Percentiles rank a stretch among this genome's conserved stretches.
phyloP scores from a whole-genome alignment of 2,113 vertebrate genomes.

The Hymenochirus boettgeri region DNA sequence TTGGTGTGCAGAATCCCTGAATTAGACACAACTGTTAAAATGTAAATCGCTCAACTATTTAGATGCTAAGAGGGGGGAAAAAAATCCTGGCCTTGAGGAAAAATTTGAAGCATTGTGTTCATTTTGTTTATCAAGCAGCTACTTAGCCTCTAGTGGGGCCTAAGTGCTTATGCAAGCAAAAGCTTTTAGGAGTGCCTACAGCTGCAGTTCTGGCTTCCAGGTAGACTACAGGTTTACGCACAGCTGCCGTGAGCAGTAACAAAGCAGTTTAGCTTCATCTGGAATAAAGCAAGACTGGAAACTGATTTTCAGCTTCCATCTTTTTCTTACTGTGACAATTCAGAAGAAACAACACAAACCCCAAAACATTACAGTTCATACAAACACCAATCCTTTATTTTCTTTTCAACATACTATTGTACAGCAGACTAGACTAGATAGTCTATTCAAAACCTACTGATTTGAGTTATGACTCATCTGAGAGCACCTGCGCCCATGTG shows the following conservation, averaged over 20 bases:
- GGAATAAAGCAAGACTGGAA: conserved; percentile 44
- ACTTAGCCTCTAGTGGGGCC: conserved; percentile 85
- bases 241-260: conserved; percentile 74
- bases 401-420: conserved; percentile 59
- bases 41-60: conserved; percentile 83
- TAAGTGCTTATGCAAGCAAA: conserved; percentile 88
- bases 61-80: conserved; percentile 68
- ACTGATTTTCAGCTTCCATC: conserved; percentile 53
- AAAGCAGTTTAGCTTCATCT: conserved; percentile 63
- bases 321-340: conserved; percentile 40
- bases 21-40: conserved; percentile 71
- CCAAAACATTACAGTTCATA: conserved; percentile 39
- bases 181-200: conserved; percentile 79
- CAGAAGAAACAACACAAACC: conserved; percentile 13
- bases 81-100: conserved; percentile 79
- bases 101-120: conserved; percentile 84
- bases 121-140: conserved; percentile 90
- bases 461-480: conserved; percentile 80
- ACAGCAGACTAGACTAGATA: conserved; percentile 53
- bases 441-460: no score
- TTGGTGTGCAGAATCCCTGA: conserved; percentile 57
- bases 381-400: conserved; percentile 46
- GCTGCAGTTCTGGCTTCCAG: conserved; percentile 83
- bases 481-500: conserved; percentile 90
- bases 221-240: conserved; percentile 80